Evolutionary conservation across 2,888 invertebrate genomes (phyloP), one percentile per base, ranked within the genome.

Genomic region (Trisateles emortualis): DNA sequence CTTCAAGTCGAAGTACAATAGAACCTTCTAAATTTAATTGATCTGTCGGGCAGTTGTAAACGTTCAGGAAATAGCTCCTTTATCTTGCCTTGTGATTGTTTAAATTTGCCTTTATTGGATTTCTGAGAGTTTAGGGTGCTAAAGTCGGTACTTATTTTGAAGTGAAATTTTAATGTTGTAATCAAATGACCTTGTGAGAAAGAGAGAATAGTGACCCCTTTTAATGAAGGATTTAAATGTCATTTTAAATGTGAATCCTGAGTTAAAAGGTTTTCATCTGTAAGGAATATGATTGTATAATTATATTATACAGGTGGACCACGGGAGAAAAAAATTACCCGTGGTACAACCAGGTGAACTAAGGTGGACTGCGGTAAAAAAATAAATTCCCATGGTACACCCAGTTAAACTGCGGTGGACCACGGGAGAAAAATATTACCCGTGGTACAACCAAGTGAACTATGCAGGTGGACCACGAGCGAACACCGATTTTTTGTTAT

Each of bases 21-120:
- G 35, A 11, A 43, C 29, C 16, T 38, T 26, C 49, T 16, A 48
- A 30, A 54, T 52, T 65, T 69, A 69, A 69, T 60, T 65, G 65
- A 66, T 69, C 66, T 65, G 65, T 65, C 56, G 44, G 8, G 30
- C 32, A 11, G 43, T 49, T 65, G 62, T 65, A 68, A 71, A 64
- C 58, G 57, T 54, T 50, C 38, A 22, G 35, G 22, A 54, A 62
- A 39, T 26, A 46, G 45, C 40, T 10, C 24, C 30, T 53, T 52
- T 59, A 60, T 56, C 47, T 68, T 62, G 46, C 59, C 53, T 41
- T 48, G 26, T 30, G 49, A 70, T 53, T 46, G 55, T 59, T 63
- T 48, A 40, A 54, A 46, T 39, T 41, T 14, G n/a, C 32, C 30
- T 52, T 69, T 66, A 70, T 65, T 52, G 50, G 61, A 42, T 32